These are phyloP conservation scores for Anas bernieri DNA, from an alignment of 2,797 vertebrate genomes.

Conservation along the genomic window DNA sequence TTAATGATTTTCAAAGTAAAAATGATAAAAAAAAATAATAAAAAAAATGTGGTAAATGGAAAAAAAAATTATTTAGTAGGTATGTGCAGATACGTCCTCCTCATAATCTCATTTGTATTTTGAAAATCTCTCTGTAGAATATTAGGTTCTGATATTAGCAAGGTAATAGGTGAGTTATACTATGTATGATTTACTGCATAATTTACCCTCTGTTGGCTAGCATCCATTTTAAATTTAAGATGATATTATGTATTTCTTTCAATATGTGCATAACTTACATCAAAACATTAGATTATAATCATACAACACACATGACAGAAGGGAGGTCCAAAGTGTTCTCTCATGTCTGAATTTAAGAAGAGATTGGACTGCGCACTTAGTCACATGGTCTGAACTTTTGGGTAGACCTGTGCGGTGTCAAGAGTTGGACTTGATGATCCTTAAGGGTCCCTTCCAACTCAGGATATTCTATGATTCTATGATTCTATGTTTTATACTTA, in stretches of 20 bases:
- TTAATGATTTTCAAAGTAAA: slow-evolving; percentile 3
- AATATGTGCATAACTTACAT: background rate
- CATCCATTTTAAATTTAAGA: background rate
- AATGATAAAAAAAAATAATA: too few species aligned
- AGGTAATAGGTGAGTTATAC: background rate
- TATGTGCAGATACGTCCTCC: background rate
- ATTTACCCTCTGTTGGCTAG: background rate
- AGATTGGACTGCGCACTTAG: too few species aligned
- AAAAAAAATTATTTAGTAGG: background rate
- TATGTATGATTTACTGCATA: fast-evolving
- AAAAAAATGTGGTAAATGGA: background rate
- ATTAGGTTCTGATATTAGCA: background rate
- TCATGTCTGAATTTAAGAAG: too few species aligned
- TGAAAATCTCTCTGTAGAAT: background rate
- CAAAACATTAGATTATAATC: background rate
- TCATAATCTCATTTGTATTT: background rate
- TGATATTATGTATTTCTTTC: background rate
- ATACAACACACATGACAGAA: background rate
- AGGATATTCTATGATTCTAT: too few species aligned
- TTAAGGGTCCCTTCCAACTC: too few species aligned
- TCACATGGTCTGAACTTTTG: too few species aligned
- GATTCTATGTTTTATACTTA: background rate
- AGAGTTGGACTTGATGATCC: too few species aligned
- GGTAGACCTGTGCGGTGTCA: too few species aligned
- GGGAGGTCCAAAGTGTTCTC: background rate